Evolutionary conservation across 2,113 vertebrate species (phyloP).

Genomic region (Cyprinodon variegatus): DNA sequence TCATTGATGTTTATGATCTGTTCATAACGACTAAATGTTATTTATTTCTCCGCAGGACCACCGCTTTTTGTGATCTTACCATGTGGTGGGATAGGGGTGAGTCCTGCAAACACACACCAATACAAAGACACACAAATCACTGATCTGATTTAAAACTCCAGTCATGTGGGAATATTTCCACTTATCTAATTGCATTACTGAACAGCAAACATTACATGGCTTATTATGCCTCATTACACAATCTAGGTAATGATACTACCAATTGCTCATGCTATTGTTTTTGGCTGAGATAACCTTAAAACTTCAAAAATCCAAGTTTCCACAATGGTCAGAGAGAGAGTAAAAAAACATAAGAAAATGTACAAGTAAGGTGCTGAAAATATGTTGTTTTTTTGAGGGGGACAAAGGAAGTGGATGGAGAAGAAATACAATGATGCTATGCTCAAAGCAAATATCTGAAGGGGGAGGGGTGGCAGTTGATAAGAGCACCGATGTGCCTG

Average conservation of each 20-base stretch:
- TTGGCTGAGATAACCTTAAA: constrained; percentile 50
- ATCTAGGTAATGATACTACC: constrained; percentile 58
- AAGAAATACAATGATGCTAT: not conserved
- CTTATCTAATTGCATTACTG: constrained; percentile 61
- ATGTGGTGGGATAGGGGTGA: constrained; percentile 94
- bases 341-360: not conserved
- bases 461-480: constrained; percentile 66
- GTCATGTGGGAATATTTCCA: constrained; percentile 57
- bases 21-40: not conserved
- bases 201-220: constrained; percentile 59
- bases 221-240: constrained; percentile 64
- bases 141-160: constrained; percentile 25
- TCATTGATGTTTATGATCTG: not conserved
- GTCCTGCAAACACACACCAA: constrained; percentile 50
- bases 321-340: constrained; percentile 39
- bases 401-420: not conserved
- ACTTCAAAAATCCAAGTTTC: constrained; percentile 40
- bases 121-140: constrained; percentile 20
- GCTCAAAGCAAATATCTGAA: constrained; percentile 21
- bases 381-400: not conserved
- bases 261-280: constrained; percentile 59
- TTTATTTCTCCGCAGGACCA: constrained; percentile 78
- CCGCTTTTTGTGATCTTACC: constrained; percentile 90
- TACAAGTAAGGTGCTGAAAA: constrained; percentile 13
- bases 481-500: constrained; percentile 71